Evolutionary conservation across 1,140 invertebrate genomes (phyloP).

Genomic region (Anagrus nilaparvatae): DNA sequence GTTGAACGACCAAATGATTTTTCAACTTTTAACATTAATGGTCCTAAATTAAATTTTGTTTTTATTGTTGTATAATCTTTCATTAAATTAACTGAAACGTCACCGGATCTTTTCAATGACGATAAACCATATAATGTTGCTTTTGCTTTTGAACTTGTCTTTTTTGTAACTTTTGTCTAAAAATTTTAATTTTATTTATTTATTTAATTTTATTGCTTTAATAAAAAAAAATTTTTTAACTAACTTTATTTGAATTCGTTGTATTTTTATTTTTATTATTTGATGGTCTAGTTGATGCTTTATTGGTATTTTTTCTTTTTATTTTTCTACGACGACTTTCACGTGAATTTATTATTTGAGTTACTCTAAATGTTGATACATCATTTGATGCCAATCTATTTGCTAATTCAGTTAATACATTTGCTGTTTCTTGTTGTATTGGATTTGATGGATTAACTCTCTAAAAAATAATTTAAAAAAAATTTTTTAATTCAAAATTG

Average conservation of each 20-base stretch:
- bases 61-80: constrained; percentile 68
- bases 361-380: no score
- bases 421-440: no score
- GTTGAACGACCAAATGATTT: constrained; percentile 71
- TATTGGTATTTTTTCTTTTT: constrained; percentile 17
- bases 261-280: constrained; percentile 21
- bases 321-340: constrained; percentile 4
- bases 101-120: constrained; percentile 61
- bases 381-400: constrained; percentile 19
- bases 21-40: constrained; percentile 66
- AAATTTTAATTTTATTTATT: background rate
- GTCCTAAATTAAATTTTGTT: constrained; percentile 68
- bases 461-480: no score
- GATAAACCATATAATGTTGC: constrained; percentile 70
- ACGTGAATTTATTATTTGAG: no score
- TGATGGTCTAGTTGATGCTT: constrained; percentile 18
- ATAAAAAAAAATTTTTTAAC: constrained; percentile 2
- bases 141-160: constrained; percentile 58
- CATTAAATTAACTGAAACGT: constrained; percentile 69
- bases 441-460: no score
- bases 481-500: no score
- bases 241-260: constrained; percentile 12
- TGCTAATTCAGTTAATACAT: constrained; percentile 10
- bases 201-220: background rate
- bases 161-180: no score